Conservation (phyloP, 2,113 vertebrate genomes). For the Megaceryle torquata region DNA sequence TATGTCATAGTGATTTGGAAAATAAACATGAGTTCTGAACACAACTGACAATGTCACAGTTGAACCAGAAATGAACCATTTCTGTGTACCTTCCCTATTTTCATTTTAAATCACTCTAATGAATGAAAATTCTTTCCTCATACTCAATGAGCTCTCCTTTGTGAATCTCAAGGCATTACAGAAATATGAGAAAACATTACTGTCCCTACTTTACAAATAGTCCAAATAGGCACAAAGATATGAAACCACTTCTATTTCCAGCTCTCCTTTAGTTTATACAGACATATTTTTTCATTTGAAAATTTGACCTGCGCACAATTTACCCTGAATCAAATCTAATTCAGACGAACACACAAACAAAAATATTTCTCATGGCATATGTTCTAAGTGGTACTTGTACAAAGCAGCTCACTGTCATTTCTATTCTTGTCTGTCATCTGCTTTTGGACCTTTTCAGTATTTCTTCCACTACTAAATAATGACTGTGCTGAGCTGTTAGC, state of each 20-base stretch:
- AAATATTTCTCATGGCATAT: background rate
- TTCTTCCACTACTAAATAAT: background rate
- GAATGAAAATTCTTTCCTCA: background rate
- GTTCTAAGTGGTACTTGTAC: background rate
- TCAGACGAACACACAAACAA: background rate
- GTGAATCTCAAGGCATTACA: background rate
- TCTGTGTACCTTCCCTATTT: background rate
- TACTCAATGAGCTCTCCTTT: background rate
- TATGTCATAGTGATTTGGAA: background rate
- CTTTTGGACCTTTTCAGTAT: background rate
- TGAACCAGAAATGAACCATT: background rate
- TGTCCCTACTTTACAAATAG: background rate
- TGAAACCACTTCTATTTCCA: background rate
- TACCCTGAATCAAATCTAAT: background rate
- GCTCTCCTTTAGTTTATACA: background rate
- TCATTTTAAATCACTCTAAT: background rate
- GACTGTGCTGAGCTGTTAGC: background rate
- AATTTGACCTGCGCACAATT: background rate
- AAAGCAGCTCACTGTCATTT: background rate
- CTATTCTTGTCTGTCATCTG: background rate
- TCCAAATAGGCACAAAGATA: background rate
- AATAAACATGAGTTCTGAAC: background rate
- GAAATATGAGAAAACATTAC: background rate
- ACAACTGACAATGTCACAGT: rapidly evolving
- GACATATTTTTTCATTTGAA: background rate